Evolutionary conservation across 2,113 vertebrate genomes (phyloP), one percentile per base, ranked within the genome.

Genomic region (Zootoca vivipara): DNA sequence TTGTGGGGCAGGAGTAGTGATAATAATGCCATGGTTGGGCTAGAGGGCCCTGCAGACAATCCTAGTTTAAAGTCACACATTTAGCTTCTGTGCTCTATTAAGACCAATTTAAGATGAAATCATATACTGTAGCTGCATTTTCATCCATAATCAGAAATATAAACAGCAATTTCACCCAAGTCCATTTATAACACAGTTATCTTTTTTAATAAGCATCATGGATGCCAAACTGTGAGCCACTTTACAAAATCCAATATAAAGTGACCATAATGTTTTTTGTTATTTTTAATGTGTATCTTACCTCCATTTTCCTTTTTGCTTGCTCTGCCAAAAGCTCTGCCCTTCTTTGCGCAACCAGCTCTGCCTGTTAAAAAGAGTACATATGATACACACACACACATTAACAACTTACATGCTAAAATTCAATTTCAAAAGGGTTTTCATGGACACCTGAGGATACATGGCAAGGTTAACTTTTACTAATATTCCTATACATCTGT

Each of bases 241-340:
- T 87, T 46, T 83, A 89, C 79, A 87, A 85, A 90, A 73, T 90
- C 87, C 24, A 89, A n/a, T 42, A 73, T 18, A 58, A 40, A 64
- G 65, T 87, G 46, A 69, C 8, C n/a, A 35, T 22, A 74, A 40
- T 73, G 40, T 24, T 4, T 52, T 87, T 69, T 73, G 40, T 24
- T 4, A n/a, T 87, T 69, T 78, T 56, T 79, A 75, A 70, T n/a
- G 42, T 18, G 6, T 30, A 91, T 93, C 95, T 96, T 95, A 97
- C 97, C 89, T 94, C 88, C 10, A 62, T 79, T 92, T 94, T 96
- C 89, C 22, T 95, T 93, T 87, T 96, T 1, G 90, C 94, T 93
- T 46, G 94, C 87, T 98, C 97, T 91, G 85, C 95, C 91, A 97
- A n/a, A 89, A 99, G 97, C 93, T 99, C 98, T 93, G 96, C 97